Percentiles rank a stretch among this genome's conserved stretches.
These are phyloP conservation scores for Atherinosoma microstoma DNA, from an alignment of 2,797 vertebrate genomes.

Conservation along the genomic window DNA sequence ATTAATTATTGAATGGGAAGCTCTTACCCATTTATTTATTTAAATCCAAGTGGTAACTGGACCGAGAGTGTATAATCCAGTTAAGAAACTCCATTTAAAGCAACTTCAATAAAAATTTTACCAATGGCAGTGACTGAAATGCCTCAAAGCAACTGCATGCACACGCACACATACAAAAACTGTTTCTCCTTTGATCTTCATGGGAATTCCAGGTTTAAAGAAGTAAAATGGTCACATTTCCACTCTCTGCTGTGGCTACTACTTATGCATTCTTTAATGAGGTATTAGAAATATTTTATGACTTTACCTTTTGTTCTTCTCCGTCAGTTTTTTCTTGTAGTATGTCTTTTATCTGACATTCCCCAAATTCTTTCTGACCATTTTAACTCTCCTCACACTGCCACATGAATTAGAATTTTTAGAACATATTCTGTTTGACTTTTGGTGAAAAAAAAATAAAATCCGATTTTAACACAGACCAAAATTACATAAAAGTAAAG, in stretches of 20 bases:
- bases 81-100: not conserved
- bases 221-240: not conserved
- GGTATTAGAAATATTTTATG: not conserved
- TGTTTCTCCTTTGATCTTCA: not conserved
- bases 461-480: not conserved
- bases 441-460: no score
- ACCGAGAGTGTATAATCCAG: not conserved
- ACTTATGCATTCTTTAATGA: not conserved
- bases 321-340: not conserved
- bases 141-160: not conserved
- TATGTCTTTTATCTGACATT: not conserved
- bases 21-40: no score
- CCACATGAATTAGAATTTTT: not conserved
- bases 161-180: no score
- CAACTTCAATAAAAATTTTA: not conserved
- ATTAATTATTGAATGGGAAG: no score
- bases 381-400: not conserved
- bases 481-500: no score
- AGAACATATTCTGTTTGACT: no score
- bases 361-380: not conserved
- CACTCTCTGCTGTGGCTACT: not conserved
- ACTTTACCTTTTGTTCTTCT: not conserved
- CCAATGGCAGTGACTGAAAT: accelerated
- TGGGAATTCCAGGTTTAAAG: not conserved
- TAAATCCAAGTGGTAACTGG: no score